Evolutionary conservation across 2,888 invertebrate species (phyloP).

Genomic region (Drosophila planitibia): DNA sequence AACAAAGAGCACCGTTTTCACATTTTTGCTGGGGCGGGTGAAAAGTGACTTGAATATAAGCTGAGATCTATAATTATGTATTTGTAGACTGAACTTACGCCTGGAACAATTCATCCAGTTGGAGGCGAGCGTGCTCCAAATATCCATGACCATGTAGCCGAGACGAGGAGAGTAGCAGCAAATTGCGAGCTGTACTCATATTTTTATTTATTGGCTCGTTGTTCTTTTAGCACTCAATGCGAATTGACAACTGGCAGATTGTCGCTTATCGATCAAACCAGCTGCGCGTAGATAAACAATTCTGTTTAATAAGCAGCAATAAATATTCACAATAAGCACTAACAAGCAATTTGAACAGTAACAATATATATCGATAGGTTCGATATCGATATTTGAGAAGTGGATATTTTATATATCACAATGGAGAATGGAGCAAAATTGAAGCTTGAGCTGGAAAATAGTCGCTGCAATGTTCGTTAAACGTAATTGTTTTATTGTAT

Average conservation of each 20-base stretch:
- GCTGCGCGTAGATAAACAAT: neutral
- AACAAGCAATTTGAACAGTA: neutral
- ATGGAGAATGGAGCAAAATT: neutral
- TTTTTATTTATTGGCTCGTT: neutral
- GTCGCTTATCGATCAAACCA: neutral
- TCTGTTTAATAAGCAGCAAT: neutral
- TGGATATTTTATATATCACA: neutral
- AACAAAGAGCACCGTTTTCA: slow-evolving; percentile 89
- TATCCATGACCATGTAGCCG: slow-evolving; percentile 89
- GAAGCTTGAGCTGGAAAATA: neutral
- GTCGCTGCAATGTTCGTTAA: neutral
- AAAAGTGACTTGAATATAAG: slow-evolving; percentile 40
- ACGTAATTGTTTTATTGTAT: neutral
- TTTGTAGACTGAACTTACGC: slow-evolving; percentile 85
- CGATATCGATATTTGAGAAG: neutral
- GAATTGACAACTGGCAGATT: neutral
- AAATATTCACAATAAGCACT: neutral
- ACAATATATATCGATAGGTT: neutral
- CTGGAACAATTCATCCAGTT: slow-evolving; percentile 87
- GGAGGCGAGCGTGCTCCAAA: slow-evolving; percentile 89
- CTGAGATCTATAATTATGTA: neutral
- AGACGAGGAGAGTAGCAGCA: slow-evolving; percentile 90
- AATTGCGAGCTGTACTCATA: slow-evolving; percentile 53
- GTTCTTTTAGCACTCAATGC: slow-evolving; percentile 6
- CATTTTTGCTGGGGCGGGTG: slow-evolving; percentile 86